Conservation (phyloP, 2,888 invertebrate genomes). For the Tiliacea aurago region DNA sequence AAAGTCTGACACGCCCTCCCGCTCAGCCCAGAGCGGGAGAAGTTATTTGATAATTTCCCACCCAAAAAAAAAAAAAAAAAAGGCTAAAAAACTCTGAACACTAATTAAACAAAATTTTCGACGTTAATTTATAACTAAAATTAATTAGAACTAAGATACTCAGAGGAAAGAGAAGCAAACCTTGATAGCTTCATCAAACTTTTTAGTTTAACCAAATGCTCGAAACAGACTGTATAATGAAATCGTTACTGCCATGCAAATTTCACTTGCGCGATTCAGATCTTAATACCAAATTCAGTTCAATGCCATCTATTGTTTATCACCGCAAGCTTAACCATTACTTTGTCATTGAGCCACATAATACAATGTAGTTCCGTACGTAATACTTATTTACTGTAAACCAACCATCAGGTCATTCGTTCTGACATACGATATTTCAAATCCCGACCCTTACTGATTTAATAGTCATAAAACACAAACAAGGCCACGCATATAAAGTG, state of each 20-base stretch:
- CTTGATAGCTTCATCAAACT: conserved; percentile 49
- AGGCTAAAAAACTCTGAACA: conserved; percentile 17
- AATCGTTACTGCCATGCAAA: conserved; percentile 52
- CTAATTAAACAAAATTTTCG: conserved; percentile 30
- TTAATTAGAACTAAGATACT: conserved; percentile 39
- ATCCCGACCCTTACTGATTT: conserved; percentile 60
- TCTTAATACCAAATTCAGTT: conserved; percentile 45
- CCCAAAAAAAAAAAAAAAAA: too few relatives aligned
- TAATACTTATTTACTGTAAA: conserved; percentile 14
- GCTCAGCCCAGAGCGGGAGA: too few relatives aligned
- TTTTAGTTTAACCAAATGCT: conserved; percentile 40
- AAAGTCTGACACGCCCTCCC: too few relatives aligned
- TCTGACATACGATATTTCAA: conserved; percentile 34
- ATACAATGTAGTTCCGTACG: conserved; percentile 17
- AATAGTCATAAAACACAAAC: conserved; percentile 64
- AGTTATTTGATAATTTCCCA: too few relatives aligned
- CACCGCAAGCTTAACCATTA: conserved; percentile 30
- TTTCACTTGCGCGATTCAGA: conserved; percentile 45
- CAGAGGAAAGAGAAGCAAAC: conserved; percentile 26
- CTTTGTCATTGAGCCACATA: conserved; percentile 24
- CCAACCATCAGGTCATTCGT: conserved; percentile 27
- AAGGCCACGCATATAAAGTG: conserved; percentile 60
- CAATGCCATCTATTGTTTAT: conserved; percentile 53
- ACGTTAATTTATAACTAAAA: conserved; percentile 33
- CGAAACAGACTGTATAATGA: conserved; percentile 48